Conservation (phyloP, 2,888 invertebrate genomes). For the Rhagonycha lutea region DNA sequence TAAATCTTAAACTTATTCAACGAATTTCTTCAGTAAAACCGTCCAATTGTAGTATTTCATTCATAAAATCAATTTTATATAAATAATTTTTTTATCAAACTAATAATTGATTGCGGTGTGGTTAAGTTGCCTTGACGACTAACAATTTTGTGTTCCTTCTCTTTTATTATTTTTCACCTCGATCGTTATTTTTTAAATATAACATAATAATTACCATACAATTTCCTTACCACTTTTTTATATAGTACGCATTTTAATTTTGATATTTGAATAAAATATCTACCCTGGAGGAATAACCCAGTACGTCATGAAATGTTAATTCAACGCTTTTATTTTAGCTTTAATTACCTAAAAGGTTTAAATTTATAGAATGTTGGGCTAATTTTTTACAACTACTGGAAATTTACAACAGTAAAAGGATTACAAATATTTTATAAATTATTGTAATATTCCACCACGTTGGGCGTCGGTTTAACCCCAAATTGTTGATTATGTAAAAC, state of each 20-base stretch:
- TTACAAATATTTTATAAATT: too few relatives aligned
- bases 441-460: neutral
- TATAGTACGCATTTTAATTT: neutral
- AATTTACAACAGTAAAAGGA: neutral
- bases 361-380: too few relatives aligned
- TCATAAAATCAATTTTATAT: neutral
- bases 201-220: neutral
- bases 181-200: neutral
- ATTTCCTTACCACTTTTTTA: neutral
- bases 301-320: neutral
- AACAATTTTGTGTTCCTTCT: neutral
- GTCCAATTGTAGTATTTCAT: neutral
- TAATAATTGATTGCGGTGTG: neutral
- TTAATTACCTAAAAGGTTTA: neutral
- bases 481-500: too few relatives aligned
- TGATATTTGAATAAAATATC: neutral
- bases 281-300: neutral
- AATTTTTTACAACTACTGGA: neutral
- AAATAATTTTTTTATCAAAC: neutral
- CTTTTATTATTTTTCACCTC: neutral
- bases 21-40: neutral
- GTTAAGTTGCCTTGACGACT: neutral
- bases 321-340: neutral
- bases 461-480: neutral
- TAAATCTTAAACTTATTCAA: neutral